Percentiles rank a stretch among this genome's conserved stretches.
phyloP scores from a whole-genome alignment of 2,888 invertebrate species.

The Machimus atricapillus region DNA sequence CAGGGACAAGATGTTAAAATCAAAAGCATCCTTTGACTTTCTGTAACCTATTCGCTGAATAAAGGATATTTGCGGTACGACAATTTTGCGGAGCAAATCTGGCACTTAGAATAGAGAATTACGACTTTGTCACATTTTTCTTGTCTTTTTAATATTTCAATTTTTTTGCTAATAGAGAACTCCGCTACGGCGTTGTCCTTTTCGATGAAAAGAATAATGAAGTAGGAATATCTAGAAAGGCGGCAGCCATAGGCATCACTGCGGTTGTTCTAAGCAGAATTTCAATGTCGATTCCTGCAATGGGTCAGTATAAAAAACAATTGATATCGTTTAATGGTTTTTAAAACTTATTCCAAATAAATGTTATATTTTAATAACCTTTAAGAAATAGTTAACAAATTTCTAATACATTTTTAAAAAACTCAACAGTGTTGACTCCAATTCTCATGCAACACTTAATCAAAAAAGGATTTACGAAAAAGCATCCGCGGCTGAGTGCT shows the following conservation, averaged over 20 bases:
- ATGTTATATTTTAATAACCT: not conserved
- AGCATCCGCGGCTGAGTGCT: constrained; percentile 73
- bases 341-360: not conserved
- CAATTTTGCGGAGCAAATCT: not conserved
- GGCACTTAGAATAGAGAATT: too few relatives aligned
- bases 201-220: constrained; percentile 77
- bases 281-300: constrained; percentile 92
- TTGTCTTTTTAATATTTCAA: not conserved
- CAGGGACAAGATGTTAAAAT: too few relatives aligned
- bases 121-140: not conserved
- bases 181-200: constrained; percentile 82
- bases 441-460: constrained; percentile 77
- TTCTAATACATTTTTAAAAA: not conserved
- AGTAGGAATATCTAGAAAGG: constrained; percentile 70
- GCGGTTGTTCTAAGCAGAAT: constrained; percentile 90
- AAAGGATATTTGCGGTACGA: not conserved
- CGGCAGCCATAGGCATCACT: constrained; percentile 84
- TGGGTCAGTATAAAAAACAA: constrained; percentile 76
- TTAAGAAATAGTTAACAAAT: not conserved
- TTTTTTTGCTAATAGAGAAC: constrained; percentile 68
- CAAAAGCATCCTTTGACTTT: too few relatives aligned
- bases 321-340: not conserved
- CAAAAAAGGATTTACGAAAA: constrained; percentile 68
- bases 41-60: too few relatives aligned
- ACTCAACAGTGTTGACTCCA: constrained; percentile 67